phyloP scores from a whole-genome alignment of 2,113 vertebrate genomes.

The Saguinus midas region DNA sequence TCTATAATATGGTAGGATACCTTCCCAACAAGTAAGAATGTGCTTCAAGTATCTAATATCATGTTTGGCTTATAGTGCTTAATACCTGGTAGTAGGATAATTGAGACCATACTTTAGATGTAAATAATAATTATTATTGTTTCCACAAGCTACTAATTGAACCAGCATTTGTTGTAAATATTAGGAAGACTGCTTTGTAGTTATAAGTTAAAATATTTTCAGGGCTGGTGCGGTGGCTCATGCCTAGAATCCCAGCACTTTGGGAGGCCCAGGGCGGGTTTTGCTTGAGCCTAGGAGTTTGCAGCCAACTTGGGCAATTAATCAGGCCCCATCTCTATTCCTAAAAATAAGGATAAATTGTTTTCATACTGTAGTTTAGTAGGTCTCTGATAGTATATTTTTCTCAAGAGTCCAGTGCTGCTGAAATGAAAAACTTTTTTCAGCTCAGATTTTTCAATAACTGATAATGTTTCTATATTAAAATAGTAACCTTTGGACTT shows the following conservation, averaged over 20 bases:
- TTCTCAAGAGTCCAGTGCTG: background rate
- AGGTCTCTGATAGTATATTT: background rate
- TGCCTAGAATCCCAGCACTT: too few relatives aligned
- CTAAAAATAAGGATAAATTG: background rate
- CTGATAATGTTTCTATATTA: conserved; percentile 36
- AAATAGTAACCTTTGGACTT: background rate
- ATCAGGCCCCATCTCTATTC: too few relatives aligned
- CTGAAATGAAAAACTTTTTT: background rate
- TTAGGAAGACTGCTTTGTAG: conserved; percentile 13
- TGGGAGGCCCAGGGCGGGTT: too few relatives aligned
- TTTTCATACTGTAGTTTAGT: background rate
- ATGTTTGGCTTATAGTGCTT: background rate
- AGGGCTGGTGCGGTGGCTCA: too few relatives aligned
- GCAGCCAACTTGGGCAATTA: too few relatives aligned
- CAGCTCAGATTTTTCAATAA: background rate
- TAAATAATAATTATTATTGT: background rate
- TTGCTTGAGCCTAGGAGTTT: too few relatives aligned
- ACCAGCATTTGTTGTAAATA: background rate
- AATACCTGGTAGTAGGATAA: background rate
- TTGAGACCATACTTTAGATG: background rate
- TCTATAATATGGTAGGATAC: background rate
- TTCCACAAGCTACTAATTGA: conserved; percentile 16
- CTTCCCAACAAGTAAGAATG: background rate
- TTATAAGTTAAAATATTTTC: background rate
- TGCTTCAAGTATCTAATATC: background rate